phyloP scores from a whole-genome alignment of 2,113 vertebrate genomes.

The Tragelaphus strepsiceros region DNA sequence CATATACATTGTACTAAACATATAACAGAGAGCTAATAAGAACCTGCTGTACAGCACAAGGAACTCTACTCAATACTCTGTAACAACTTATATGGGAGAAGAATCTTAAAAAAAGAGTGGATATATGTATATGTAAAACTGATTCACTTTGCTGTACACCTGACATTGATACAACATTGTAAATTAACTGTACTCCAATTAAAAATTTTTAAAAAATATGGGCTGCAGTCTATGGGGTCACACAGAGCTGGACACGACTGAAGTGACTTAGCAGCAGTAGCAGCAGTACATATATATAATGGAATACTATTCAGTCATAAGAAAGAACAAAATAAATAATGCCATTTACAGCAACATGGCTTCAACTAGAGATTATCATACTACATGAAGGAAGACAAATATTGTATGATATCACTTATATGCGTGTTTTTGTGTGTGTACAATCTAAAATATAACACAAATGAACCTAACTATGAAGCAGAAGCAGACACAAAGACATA shows the following conservation, averaged over 20 bases:
- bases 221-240: no score
- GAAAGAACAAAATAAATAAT: background rate
- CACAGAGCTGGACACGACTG: no score
- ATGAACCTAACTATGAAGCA: background rate
- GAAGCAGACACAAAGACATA: background rate
- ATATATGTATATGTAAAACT: background rate
- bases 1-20: background rate
- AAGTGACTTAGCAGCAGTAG: no score
- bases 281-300: background rate
- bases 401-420: background rate
- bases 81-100: background rate
- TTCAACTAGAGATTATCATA: background rate
- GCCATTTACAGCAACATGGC: background rate
- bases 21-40: background rate
- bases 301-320: background rate
- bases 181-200: background rate
- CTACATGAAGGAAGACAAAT: background rate
- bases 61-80: background rate
- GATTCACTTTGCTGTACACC: background rate
- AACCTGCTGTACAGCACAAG: background rate
- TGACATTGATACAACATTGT: background rate
- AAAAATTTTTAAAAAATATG: background rate
- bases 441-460: background rate
- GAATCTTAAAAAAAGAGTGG: background rate
- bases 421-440: background rate